Conservation (phyloP, 2,113 vertebrate genomes). For the Ornithorhynchus anatinus region DNA sequence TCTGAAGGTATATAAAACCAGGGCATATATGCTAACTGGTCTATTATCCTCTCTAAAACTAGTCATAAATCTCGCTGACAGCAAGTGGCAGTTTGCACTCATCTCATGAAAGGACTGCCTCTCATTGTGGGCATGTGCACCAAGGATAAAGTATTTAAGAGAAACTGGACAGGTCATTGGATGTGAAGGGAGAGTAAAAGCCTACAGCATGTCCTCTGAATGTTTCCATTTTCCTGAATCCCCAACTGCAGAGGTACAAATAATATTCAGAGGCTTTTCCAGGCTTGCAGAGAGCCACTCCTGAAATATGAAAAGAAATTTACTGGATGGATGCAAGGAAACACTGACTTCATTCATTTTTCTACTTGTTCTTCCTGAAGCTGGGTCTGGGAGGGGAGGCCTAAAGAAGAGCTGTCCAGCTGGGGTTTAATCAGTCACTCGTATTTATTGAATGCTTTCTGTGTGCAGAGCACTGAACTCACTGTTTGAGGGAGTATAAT, state of each 20-base stretch:
- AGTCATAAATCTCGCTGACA: constrained; percentile 60
- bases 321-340: no score
- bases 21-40: constrained; percentile 58
- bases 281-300: neutral
- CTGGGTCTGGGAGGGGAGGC: no score
- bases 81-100: constrained; percentile 47
- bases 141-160: constrained; percentile 10
- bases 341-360: no score
- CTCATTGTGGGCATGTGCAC: constrained; percentile 41
- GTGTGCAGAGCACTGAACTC: no score
- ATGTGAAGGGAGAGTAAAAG: neutral
- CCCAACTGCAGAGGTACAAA: no score
- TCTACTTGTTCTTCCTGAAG: no score
- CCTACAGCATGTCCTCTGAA: neutral
- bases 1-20: constrained; percentile 56
- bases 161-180: constrained; percentile 8
- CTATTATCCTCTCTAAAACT: constrained; percentile 62
- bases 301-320: no score
- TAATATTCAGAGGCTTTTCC: neutral
- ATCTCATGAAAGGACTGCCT: constrained; percentile 53
- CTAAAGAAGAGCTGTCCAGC: no score
- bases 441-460: no score
- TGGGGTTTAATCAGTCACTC: no score
- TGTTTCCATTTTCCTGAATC: neutral
- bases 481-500: no score